Conservation (phyloP, 2,888 invertebrate species). For the Helleia helle region DNA sequence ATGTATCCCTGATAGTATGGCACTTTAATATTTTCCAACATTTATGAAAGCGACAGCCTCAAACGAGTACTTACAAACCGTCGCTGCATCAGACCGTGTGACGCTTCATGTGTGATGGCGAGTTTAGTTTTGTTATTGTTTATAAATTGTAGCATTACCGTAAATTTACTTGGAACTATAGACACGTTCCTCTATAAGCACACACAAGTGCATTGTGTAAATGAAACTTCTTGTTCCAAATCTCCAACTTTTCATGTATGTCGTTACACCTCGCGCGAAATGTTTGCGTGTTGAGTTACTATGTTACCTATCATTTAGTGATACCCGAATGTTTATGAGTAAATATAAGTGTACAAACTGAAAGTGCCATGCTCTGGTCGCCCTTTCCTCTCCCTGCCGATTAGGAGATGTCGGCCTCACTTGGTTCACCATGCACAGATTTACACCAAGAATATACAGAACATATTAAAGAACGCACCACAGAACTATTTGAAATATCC, state of each 20-base stretch:
- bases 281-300: constrained; percentile 69
- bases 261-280: constrained; percentile 61
- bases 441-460: constrained; percentile 19
- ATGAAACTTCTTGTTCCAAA: constrained; percentile 75
- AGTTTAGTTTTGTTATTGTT: constrained; percentile 64
- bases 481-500: constrained; percentile 21
- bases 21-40: constrained; percentile 59
- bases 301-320: constrained; percentile 46
- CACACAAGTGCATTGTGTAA: constrained; percentile 72
- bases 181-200: constrained; percentile 68
- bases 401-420: constrained; percentile 18
- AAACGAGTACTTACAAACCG: constrained; percentile 41
- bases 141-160: constrained; percentile 45
- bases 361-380: constrained; percentile 74
- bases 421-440: constrained; percentile 13
- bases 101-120: constrained; percentile 67
- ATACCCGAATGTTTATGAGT: constrained; percentile 43
- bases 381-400: constrained; percentile 43
- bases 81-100: constrained; percentile 61
- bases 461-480: not conserved
- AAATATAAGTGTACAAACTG: constrained; percentile 50
- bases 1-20: constrained; percentile 63
- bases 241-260: constrained; percentile 70
- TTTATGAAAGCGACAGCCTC: constrained; percentile 41
- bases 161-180: constrained; percentile 58